Evolutionary conservation across 2,113 vertebrate species (phyloP).

Genomic region (Calidris pygmaea): DNA sequence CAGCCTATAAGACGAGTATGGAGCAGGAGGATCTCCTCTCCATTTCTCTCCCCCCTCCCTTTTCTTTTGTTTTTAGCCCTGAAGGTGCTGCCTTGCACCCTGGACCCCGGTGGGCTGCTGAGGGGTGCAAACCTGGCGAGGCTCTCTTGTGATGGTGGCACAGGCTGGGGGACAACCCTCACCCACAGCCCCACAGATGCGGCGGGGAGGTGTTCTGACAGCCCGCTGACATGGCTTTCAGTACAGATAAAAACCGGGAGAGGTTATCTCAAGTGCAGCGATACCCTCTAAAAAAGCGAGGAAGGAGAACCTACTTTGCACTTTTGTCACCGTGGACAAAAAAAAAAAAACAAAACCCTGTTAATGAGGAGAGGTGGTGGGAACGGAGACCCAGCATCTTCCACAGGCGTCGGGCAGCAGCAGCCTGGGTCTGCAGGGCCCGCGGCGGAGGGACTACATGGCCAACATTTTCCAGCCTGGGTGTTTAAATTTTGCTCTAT

Average conservation of each 20-base stretch:
- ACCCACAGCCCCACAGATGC: accelerated
- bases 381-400: neutral
- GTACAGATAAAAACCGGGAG: neutral
- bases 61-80: accelerated
- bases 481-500: conserved; percentile 59
- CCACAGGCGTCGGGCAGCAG: neutral
- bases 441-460: neutral
- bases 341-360: neutral
- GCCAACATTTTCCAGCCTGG: conserved; percentile 52
- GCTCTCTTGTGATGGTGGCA: neutral
- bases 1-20: neutral
- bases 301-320: conserved; percentile 36
- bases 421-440: neutral
- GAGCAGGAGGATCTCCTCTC: neutral
- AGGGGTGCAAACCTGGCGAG: neutral
- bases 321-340: conserved; percentile 10
- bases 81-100: neutral
- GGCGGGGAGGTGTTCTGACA: neutral
- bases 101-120: neutral
- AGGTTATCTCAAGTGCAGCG: conserved; percentile 57
- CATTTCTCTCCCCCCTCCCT: accelerated
- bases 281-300: conserved; percentile 18
- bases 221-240: neutral
- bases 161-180: neutral
- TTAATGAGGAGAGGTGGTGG: neutral